Evolutionary conservation across 1,140 invertebrate species (phyloP).

Genomic region (Saccostrea glomerata): DNA sequence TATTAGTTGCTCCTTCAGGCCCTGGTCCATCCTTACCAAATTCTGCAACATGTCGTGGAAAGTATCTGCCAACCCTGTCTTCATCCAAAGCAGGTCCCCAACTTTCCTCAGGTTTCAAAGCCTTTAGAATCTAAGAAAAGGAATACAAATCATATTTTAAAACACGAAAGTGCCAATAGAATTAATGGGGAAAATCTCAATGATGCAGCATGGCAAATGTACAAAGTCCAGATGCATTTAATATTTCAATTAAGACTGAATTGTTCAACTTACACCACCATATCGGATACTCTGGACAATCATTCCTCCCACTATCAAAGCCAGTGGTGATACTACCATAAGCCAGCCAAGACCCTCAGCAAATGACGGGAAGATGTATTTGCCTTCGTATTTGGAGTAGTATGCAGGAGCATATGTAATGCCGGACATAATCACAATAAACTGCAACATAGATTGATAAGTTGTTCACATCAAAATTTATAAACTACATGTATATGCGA

Average conservation of each 20-base stretch:
- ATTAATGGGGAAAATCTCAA: background rate
- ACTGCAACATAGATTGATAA: slow-evolving; percentile 55
- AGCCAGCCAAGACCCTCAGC: slow-evolving; percentile 67
- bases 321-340: slow-evolving; percentile 63
- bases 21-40: slow-evolving; percentile 7
- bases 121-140: slow-evolving; percentile 39
- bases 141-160: background rate
- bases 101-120: slow-evolving; percentile 47
- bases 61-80: slow-evolving; percentile 53
- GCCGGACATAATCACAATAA: slow-evolving; percentile 66
- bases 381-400: slow-evolving; percentile 50
- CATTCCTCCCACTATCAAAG: slow-evolving; percentile 51
- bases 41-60: background rate
- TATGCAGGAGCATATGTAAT: slow-evolving; percentile 63
- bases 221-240: no score
- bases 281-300: slow-evolving; percentile 59
- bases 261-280: slow-evolving; percentile 56
- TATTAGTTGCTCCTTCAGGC: slow-evolving; percentile 21
- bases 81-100: slow-evolving; percentile 67
- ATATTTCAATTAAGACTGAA: no score
- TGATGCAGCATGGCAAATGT: background rate
- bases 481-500: background rate
- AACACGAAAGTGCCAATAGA: background rate
- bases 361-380: slow-evolving; percentile 59
- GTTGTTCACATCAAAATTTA: background rate